A percentile compares a stretch with the other conserved stretches of the same genome.
phyloP scores from a whole-genome alignment of 2,113 vertebrate genomes.

The Hydrochoerus hydrochaeris region DNA sequence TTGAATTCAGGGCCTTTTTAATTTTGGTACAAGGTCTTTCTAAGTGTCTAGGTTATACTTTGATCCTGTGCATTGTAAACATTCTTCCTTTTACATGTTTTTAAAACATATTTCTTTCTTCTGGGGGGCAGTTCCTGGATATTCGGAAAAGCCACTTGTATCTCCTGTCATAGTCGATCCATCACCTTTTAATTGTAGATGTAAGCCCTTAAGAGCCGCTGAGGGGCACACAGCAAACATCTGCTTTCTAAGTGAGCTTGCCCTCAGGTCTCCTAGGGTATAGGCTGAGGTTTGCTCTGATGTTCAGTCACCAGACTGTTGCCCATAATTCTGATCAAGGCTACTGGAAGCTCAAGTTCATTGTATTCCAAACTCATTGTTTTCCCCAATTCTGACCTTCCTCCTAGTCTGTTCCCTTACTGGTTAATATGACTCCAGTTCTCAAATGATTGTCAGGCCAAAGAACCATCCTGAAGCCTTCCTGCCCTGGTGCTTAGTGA shows the following conservation, averaged over 20 bases:
- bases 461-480: neutral
- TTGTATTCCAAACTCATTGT: neutral
- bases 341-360: neutral
- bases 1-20: neutral
- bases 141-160: neutral
- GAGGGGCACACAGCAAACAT: neutral
- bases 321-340: neutral
- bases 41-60: neutral
- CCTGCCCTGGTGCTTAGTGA: neutral
- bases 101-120: conserved; percentile 3
- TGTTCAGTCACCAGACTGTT: neutral
- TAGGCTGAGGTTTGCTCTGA: neutral
- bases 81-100: neutral
- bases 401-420: neutral
- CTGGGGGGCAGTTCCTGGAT: neutral
- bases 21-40: neutral
- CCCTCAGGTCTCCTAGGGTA: neutral
- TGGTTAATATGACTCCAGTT: neutral
- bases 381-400: neutral
- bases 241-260: neutral
- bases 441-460: too few relatives aligned
- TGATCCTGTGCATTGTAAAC: neutral
- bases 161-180: neutral
- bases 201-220: neutral
- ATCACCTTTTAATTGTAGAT: too few relatives aligned